Evolutionary conservation across 2,113 vertebrate species (phyloP).

Genomic region (Eulacestoma nigropectus): DNA sequence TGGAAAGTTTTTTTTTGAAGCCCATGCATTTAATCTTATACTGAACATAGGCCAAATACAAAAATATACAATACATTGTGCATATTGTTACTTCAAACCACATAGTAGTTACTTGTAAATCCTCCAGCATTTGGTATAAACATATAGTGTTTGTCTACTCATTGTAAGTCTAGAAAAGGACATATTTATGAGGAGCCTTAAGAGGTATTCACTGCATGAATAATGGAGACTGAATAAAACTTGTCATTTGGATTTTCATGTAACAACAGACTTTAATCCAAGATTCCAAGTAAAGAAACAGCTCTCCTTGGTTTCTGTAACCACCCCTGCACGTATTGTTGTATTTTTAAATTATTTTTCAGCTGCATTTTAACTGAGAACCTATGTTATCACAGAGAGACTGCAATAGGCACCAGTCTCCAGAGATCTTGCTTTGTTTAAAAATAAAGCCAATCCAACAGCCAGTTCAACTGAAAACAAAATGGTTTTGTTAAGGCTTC

Average conservation of each 20-base stretch:
- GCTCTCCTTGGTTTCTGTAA: neutral
- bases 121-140: conserved; percentile 20
- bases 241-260: conserved; percentile 9
- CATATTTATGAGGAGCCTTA: conserved; percentile 7
- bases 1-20: neutral
- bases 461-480: neutral
- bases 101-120: conserved; percentile 7
- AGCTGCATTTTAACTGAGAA: neutral
- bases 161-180: conserved; percentile 21
- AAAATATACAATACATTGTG: conserved; percentile 2
- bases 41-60: neutral
- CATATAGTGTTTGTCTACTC: conserved; percentile 15
- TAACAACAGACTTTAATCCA: conserved; percentile 18
- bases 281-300: neutral
- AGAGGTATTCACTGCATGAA: neutral
- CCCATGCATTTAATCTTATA: neutral
- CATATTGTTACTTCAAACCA: conserved; percentile 37
- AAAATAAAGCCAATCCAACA: conserved; percentile 26
- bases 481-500: neutral
- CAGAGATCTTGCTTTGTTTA: neutral
- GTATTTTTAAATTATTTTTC: neutral
- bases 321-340: neutral
- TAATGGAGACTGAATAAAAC: conserved; percentile 11
- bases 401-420: neutral
- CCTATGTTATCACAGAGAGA: neutral